Evolutionary conservation across 1,140 invertebrate species (phyloP).

Genomic region (Trinorchestia longiramus): DNA sequence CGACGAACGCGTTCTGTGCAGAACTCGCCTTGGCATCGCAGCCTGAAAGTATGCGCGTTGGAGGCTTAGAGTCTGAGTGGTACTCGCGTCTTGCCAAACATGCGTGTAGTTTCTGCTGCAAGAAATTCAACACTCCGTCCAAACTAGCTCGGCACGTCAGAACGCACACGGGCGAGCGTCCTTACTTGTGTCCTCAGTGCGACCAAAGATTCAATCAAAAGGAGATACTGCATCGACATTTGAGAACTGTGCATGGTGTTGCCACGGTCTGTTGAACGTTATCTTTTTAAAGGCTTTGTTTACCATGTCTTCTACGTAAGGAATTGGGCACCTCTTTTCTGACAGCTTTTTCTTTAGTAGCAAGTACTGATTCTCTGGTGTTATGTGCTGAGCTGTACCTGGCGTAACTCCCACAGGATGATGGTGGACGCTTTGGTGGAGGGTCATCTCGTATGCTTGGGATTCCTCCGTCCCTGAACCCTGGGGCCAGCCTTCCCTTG

Average conservation of each 20-base stretch:
- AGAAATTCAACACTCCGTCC: conserved; percentile 64
- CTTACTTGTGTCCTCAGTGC: conserved; percentile 76
- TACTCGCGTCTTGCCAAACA: conserved; percentile 52
- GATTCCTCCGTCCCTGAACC: background rate
- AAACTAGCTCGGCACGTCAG: conserved; percentile 65
- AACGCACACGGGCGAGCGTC: conserved; percentile 75
- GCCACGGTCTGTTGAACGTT: conserved; percentile 58
- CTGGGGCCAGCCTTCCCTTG: conserved; percentile 5
- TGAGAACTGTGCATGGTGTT: conserved; percentile 61
- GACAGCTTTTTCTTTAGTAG: background rate
- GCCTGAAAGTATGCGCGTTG: background rate
- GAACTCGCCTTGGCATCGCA: background rate
- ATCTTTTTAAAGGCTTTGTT: background rate
- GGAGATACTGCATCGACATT: conserved; percentile 63
- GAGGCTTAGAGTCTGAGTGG: conserved; percentile 5
- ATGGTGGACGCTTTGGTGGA: conserved; percentile 54
- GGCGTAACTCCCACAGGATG: conserved; percentile 56
- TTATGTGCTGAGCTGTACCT: conserved; percentile 56
- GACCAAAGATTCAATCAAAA: conserved; percentile 63
- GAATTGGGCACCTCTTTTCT: background rate
- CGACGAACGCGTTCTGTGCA: background rate
- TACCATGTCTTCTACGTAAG: background rate
- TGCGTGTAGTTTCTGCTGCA: conserved; percentile 89
- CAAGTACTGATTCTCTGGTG: background rate
- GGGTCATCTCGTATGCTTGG: background rate